Conservation (phyloP, 1,140 invertebrate species). For the Halictus rubicundus region DNA sequence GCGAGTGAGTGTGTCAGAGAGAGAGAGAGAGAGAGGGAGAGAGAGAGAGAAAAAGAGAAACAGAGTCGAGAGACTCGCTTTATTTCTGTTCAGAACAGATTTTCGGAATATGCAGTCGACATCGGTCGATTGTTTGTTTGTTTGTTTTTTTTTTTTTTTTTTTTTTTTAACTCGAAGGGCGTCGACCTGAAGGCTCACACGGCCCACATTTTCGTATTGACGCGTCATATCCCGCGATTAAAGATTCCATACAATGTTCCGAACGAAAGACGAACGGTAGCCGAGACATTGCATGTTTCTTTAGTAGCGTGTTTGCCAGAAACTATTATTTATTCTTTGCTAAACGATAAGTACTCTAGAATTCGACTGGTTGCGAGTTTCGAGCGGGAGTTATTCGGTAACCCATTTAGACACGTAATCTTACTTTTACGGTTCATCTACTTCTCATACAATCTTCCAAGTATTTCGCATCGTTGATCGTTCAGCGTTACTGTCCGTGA, state of each 20-base stretch:
- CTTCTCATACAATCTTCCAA: conserved; percentile 20
- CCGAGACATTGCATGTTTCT: conserved; percentile 8
- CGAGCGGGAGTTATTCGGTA: background rate
- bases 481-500: conserved; percentile 15
- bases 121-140: background rate
- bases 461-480: conserved; percentile 18
- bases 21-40: too few species aligned
- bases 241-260: conserved; percentile 5
- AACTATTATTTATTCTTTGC: conserved; percentile 12
- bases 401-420: background rate
- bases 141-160: too few species aligned
- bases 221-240: background rate
- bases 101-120: background rate
- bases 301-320: conserved; percentile 7
- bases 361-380: conserved; percentile 12
- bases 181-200: background rate
- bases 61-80: background rate
- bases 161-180: background rate
- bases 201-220: background rate
- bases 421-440: background rate
- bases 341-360: conserved; percentile 25
- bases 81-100: background rate
- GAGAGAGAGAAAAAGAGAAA: too few species aligned
- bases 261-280: background rate
- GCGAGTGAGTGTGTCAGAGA: too few species aligned